Percentiles rank a stretch among this genome's conserved stretches.
phyloP scores from a whole-genome alignment of 1,140 invertebrate species.

The Cotesia typhae region DNA sequence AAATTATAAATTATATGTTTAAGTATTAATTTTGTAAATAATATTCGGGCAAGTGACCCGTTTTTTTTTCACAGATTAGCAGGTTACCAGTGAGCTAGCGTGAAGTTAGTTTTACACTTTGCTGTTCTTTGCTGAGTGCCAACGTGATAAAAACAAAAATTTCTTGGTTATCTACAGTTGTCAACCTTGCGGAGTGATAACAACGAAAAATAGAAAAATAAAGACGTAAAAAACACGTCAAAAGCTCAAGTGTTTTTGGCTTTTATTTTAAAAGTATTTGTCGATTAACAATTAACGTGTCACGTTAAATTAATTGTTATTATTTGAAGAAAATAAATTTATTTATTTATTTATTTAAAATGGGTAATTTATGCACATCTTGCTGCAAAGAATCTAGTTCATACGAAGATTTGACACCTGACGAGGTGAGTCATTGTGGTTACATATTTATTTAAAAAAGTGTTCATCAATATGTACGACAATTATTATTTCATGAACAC shows the following conservation, averaged over 20 bases:
- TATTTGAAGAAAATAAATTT: not conserved
- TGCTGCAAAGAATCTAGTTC: slow-evolving; percentile 48
- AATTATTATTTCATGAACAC: not conserved
- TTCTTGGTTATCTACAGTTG: no score
- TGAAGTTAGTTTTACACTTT: no score
- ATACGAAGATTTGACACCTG: slow-evolving; percentile 51
- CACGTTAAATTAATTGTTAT: not conserved
- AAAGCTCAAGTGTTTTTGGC: no score
- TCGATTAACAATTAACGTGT: not conserved
- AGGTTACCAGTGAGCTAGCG: no score
- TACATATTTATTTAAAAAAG: slow-evolving; percentile 22
- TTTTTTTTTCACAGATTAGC: no score
- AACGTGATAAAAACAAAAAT: not conserved
- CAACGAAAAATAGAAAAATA: no score
- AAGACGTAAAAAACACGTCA: no score
- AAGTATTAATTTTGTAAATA: not conserved
- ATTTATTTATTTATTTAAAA: slow-evolving; percentile 28
- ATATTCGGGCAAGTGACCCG: no score
- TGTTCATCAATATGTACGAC: not conserved
- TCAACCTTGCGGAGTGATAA: not conserved
- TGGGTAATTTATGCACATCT: slow-evolving; percentile 45
- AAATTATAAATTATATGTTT: not conserved
- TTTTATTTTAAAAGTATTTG: no score
- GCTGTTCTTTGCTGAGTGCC: no score
- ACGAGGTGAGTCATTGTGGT: slow-evolving; percentile 47